Base-by-base conservation (phyloP, 2,113 vertebrate species). In the Amblyornis subalaris region DNA sequence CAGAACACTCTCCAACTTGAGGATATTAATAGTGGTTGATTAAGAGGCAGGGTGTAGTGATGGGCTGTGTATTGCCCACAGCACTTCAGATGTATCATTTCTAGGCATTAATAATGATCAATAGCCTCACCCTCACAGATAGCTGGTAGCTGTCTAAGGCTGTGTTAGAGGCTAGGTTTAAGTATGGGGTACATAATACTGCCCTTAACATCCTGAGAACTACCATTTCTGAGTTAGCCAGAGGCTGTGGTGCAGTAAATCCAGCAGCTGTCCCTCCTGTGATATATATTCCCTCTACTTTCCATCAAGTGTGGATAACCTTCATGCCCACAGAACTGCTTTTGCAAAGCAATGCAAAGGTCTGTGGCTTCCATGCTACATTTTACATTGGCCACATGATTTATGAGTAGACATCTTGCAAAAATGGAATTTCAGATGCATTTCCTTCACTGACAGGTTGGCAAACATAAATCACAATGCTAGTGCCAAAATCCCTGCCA, bases 391-490 rank as follows among this genome's bases (percentile, higher is more conserved):
- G 31, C 15, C 74, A 65, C 1, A 0, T 47, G 70, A 95, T 79
- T 96, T 94, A 96, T 50, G 61, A 82, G 54, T 14, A 74, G 35
- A 94, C 88, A 90, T 73, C 38, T 58, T 69, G 21, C 70, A 81
- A 90, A 89, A 94, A 78, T 19, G 36, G 70, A 83, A 84, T 85
- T 88, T 74, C 80, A 79, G 64, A 61, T 67, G 61, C 31, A 88
- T 62, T 91, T 87, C 40, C 31, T 66, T 85, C 48, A 60, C 50
- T 44, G 89, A 60, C 45, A 89, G 75, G 13, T 75, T 82, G 47
- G 54, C 51, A 94, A 78, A 75, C 38, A 47, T 90, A 92, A 94
- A 95, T 96, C 73, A 54, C 45, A 74, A n/a, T 6, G n/a, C 54
- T 64, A 77, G 53, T 24, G 45, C 60, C 58, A 83, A 96, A 96